Conservation (phyloP, 2,113 vertebrate genomes). For the Rhadina sibilatrix region DNA sequence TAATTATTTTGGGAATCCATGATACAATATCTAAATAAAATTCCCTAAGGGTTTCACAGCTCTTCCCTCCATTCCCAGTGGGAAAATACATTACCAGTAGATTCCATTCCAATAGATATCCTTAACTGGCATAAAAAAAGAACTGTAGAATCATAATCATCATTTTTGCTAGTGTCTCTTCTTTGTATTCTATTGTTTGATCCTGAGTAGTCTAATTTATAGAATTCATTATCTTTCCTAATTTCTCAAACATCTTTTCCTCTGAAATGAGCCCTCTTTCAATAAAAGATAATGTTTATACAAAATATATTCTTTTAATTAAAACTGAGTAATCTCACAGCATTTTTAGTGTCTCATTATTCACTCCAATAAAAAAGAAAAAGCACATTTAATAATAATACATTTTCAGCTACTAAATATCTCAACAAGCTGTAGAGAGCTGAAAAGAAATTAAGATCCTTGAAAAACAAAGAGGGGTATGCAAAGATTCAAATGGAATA, state of each 20-base stretch:
- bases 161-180: background rate
- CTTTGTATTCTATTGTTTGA: background rate
- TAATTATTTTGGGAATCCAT: background rate
- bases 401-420: background rate
- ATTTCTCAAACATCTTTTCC: background rate
- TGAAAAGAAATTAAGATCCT: background rate
- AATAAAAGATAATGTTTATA: background rate
- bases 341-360: background rate
- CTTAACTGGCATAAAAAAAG: background rate
- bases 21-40: background rate
- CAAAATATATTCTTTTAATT: conserved; percentile 15
- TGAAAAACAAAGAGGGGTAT: background rate
- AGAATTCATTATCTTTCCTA: background rate
- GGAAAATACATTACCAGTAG: background rate
- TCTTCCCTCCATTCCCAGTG: background rate
- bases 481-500: background rate
- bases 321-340: background rate
- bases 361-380: background rate
- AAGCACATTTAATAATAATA: background rate
- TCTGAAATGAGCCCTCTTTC: background rate
- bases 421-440: background rate
- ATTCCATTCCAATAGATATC: background rate
- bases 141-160: background rate
- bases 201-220: background rate
- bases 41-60: background rate